Percentiles rank a stretch among this genome's conserved stretches.
These are phyloP conservation scores for Plusia festucae DNA, from an alignment of 2,888 invertebrate genomes.

Conservation along the genomic window DNA sequence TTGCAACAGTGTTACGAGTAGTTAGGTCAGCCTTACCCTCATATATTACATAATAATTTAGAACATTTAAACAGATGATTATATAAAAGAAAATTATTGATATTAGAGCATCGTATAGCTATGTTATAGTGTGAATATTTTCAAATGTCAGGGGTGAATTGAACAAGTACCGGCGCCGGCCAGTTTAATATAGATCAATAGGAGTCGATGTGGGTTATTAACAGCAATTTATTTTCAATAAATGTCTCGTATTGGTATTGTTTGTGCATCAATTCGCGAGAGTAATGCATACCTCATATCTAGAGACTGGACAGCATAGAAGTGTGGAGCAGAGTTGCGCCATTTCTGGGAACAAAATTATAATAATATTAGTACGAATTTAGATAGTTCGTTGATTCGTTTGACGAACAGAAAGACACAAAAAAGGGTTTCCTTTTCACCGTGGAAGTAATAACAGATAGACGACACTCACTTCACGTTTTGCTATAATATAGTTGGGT, in stretches of 20 bases:
- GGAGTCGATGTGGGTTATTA: slow-evolving; percentile 78
- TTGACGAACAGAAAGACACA: slow-evolving; percentile 38
- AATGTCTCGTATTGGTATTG: slow-evolving; percentile 55
- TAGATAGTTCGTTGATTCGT: background rate
- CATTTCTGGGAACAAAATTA: slow-evolving; percentile 81
- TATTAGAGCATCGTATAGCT: slow-evolving; percentile 2
- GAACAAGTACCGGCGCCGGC: slow-evolving; percentile 71
- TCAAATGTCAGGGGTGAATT: slow-evolving; percentile 79
- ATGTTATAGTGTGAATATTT: slow-evolving; percentile 30
- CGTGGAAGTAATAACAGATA: slow-evolving; percentile 48
- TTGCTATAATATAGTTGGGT: slow-evolving; percentile 83
- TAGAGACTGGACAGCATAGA: slow-evolving; percentile 83
- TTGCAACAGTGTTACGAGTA: slow-evolving; percentile 15
- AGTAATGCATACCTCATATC: slow-evolving; percentile 79
- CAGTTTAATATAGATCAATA: slow-evolving; percentile 83
- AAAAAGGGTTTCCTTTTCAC: slow-evolving; percentile 30
- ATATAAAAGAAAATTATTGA: slow-evolving; percentile 22
- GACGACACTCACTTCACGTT: slow-evolving; percentile 81
- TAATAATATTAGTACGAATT: slow-evolving; percentile 6
- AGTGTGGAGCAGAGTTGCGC: slow-evolving; percentile 84
- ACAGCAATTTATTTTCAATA: slow-evolving; percentile 78
- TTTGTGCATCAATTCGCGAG: slow-evolving; percentile 59
- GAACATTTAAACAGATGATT: slow-evolving; percentile 28
- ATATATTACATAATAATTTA: slow-evolving; percentile 31
- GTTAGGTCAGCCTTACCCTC: slow-evolving; percentile 23